Conservation (phyloP, 2,113 vertebrate genomes). For the Isurus oxyrinchus region DNA sequence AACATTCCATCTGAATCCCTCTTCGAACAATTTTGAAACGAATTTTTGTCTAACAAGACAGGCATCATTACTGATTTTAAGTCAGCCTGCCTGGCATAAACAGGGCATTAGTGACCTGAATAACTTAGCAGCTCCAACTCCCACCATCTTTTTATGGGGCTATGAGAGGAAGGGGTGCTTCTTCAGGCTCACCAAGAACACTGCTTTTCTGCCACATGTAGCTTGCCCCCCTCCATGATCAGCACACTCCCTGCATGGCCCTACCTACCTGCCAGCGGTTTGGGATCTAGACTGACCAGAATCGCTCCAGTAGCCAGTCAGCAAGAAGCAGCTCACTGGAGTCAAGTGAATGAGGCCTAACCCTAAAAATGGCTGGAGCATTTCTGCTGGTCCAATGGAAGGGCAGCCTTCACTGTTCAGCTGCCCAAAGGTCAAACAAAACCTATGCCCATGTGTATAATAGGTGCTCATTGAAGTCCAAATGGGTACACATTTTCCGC, state of each 20-base stretch:
- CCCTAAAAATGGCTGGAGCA: background rate
- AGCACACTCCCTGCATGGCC: background rate
- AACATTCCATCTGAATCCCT: no score
- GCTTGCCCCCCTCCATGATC: background rate
- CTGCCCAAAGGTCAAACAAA: background rate
- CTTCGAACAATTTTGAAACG: no score
- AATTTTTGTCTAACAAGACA: no score
- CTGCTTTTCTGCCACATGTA: background rate
- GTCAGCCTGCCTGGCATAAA: no score
- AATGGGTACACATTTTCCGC: background rate
- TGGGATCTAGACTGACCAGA: background rate
- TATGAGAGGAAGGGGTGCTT: background rate
- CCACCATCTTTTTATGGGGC: background rate
- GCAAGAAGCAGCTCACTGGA: background rate
- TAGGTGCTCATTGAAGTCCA: background rate
- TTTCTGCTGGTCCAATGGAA: background rate
- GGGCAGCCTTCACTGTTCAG: background rate
- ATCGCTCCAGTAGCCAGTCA: background rate
- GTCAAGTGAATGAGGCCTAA: background rate
- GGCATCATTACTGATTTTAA: no score
- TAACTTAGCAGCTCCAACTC: background rate
- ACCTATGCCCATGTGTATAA: background rate
- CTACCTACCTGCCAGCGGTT: background rate
- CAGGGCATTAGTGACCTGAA: no score
- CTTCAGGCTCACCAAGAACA: background rate